Evolutionary conservation across 2,888 invertebrate genomes (phyloP), one percentile per base, ranked within the genome.

Genomic region (Pandemis cinnamomeana): DNA sequence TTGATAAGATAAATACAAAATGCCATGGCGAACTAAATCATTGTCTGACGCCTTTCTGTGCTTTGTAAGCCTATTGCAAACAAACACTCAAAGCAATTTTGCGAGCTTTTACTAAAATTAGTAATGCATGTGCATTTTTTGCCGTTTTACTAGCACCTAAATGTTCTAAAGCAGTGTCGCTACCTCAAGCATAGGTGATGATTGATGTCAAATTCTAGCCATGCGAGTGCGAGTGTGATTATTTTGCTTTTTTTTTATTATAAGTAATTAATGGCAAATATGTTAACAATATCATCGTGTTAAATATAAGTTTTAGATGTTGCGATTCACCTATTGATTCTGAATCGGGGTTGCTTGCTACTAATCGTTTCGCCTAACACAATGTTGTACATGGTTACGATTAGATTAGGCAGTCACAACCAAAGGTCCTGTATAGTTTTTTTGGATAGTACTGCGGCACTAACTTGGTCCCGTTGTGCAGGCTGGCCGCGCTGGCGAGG

Each of bases 401-500:
- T 36, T 36, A 36, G 27, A 36, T 4, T 4, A 4, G 4, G 27
- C 27, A 36, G 27, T 36, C 4, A 4, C 27, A 36, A 8, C 8
- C 55, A 2, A 20, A 55, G 55, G 15, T 15, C 55, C 15, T 58
- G 27, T n/a, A 61, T 8, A 42, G 41, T 41, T n/a, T 7, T 7
- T 42, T 61, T 41, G 61, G 10, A 5, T 13, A 6, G 13, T 20
- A 63, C n/a, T n/a, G 51, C 10, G 41, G 41, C 41, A 62, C 55
- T 75, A 66, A 75, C 42, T 11, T 53, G 53, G 60, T 42, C 44
- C n/a, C 51, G 70, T 72, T 76, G 71, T 74, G 55, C 80, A 94
- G 94, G 87, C 90, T 13, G 90, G 87, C 73, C 87, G 94, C 79
- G 86, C 88, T 42, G 91, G 76, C 27, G 94, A 94, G 20, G 94